Evolutionary conservation across 2,888 invertebrate genomes (phyloP).

Genomic region (Isoperla grammatica): DNA sequence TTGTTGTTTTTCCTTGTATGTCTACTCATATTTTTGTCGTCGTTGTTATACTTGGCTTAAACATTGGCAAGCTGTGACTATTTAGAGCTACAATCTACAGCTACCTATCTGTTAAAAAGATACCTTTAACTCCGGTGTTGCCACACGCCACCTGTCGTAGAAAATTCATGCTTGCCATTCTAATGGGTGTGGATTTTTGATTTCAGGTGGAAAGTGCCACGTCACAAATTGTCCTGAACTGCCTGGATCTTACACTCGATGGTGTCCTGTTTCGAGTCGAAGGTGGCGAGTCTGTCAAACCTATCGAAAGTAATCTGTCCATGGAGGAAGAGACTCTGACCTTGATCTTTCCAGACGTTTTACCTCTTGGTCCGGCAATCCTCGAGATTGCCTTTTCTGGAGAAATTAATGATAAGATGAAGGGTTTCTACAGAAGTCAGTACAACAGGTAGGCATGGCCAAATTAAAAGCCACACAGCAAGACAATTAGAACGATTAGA

Average conservation of each 20-base stretch:
- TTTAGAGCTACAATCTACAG: too few species aligned
- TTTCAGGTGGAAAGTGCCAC: conserved; percentile 64
- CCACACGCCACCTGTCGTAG: too few species aligned
- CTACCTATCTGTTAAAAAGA: too few species aligned
- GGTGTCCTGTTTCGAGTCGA: conserved; percentile 52
- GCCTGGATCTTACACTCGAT: conserved; percentile 66
- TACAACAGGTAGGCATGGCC: conserved; percentile 52
- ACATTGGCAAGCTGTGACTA: too few species aligned
- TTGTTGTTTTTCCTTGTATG: too few species aligned
- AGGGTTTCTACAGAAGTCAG: conserved; percentile 91
- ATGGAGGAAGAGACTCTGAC: conserved; percentile 63
- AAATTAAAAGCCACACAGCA: too few species aligned
- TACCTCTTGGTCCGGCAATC: conserved; percentile 50
- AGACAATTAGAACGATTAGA: too few species aligned
- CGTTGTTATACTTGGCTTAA: too few species aligned
- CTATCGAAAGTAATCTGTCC: conserved; percentile 42
- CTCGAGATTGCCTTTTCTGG: conserved; percentile 74
- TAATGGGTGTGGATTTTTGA: conserved; percentile 24
- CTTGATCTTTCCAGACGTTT: conserved; percentile 55
- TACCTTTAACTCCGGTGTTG: too few species aligned
- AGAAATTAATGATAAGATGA: conserved; percentile 86
- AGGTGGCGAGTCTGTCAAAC: conserved; percentile 43
- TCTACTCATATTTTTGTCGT: too few species aligned
- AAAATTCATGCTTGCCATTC: not conserved
- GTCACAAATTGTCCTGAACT: conserved; percentile 67